Conservation (phyloP, 2,797 vertebrate species). For the Coracias cyanogaster region DNA sequence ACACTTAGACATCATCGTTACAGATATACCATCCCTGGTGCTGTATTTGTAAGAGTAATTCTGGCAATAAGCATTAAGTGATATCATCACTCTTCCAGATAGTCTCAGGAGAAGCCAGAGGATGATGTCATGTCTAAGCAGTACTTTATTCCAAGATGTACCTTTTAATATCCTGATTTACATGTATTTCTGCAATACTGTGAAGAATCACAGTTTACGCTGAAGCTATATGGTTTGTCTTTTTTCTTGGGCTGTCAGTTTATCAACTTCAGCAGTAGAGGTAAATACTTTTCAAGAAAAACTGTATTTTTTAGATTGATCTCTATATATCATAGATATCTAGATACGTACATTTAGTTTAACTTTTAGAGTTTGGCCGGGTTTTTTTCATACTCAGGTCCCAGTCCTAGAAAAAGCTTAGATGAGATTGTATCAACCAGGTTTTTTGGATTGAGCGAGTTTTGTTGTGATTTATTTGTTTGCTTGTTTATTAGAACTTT, state of each 20-base stretch:
- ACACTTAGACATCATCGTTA: neutral
- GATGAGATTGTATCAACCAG: neutral
- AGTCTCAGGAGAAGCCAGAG: constrained; percentile 24
- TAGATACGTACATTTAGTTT: neutral
- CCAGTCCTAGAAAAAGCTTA: neutral
- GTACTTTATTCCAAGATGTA: neutral
- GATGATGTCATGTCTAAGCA: constrained; percentile 42
- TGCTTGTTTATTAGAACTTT: neutral
- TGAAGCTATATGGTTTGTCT: neutral
- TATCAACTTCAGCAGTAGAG: neutral
- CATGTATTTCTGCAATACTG: neutral
- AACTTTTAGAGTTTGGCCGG: neutral
- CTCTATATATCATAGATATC: neutral
- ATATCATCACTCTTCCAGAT: constrained; percentile 9
- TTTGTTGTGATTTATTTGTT: neutral
- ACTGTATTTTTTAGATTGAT: neutral
- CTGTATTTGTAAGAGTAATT: neutral
- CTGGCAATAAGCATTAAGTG: constrained; percentile 14
- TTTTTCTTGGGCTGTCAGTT: neutral
- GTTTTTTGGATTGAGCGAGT: neutral
- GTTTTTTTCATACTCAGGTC: neutral
- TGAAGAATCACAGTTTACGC: neutral
- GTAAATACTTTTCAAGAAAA: neutral
- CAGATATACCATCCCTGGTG: neutral
- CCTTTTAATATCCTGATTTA: neutral